These are phyloP conservation scores for Caenorhabditis zanzibari DNA, from an alignment of 2,888 invertebrate species.

Conservation along the genomic window DNA sequence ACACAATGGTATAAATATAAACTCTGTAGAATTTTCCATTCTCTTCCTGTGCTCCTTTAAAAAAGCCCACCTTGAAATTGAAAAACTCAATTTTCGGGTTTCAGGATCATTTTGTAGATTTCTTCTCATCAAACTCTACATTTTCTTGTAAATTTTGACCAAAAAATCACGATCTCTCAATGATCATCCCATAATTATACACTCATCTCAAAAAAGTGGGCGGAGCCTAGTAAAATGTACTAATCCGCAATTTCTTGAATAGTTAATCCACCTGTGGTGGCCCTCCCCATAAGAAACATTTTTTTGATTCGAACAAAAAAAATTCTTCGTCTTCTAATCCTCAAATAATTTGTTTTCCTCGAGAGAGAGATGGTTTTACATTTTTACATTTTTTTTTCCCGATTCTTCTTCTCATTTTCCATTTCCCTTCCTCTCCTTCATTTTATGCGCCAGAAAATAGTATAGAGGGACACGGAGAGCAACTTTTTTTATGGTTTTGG, in stretches of 20 bases:
- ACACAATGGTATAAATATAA: too few species aligned
- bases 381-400: background rate
- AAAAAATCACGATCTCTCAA: conserved; percentile 3
- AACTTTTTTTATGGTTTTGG: conserved; percentile 55
- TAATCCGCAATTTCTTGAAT: background rate
- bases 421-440: background rate
- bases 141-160: background rate
- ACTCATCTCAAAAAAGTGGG: conserved; percentile 2
- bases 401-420: background rate
- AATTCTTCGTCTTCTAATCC: conserved; percentile 33
- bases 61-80: too few species aligned
- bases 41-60: too few species aligned
- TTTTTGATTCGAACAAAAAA: background rate
- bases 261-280: conserved; percentile 10
- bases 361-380: background rate
- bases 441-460: conserved; percentile 30
- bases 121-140: background rate
- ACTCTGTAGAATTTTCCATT: too few species aligned
- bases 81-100: too few species aligned
- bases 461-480: conserved; percentile 19
- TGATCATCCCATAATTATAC: conserved; percentile 15
- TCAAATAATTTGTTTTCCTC: conserved; percentile 54
- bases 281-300: conserved; percentile 3
- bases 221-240: conserved; percentile 6
- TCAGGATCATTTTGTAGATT: too few species aligned